phyloP scores from a whole-genome alignment of 2,113 vertebrate genomes.

The Camelus dromedarius region DNA sequence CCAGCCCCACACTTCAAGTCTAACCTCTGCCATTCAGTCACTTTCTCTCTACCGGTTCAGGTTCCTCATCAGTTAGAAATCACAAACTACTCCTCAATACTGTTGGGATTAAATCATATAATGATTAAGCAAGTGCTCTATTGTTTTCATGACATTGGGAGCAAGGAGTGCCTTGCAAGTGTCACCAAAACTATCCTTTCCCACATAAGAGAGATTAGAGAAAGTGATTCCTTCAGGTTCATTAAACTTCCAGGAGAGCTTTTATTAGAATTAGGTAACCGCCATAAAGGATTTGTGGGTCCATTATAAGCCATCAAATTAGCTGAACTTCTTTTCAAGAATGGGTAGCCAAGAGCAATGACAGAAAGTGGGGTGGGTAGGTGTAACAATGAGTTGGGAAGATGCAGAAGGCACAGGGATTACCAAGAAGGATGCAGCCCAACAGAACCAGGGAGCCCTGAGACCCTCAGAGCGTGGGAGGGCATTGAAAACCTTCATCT shows the following conservation, averaged over 20 bases:
- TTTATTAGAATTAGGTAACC: background rate
- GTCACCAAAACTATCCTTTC: background rate
- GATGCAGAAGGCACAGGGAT: background rate
- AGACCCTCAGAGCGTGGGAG: background rate
- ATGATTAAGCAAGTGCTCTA: background rate
- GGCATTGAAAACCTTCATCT: background rate
- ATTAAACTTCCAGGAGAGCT: background rate
- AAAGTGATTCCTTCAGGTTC: background rate
- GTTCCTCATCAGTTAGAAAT: background rate
- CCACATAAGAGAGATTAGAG: background rate
- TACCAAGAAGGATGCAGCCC: background rate
- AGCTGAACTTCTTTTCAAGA: slow-evolving; percentile 39
- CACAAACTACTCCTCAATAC: background rate
- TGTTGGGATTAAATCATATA: background rate
- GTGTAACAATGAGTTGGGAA: background rate
- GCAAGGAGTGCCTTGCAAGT: background rate
- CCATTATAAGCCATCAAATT: background rate
- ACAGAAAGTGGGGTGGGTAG: background rate
- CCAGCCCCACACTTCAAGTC: background rate
- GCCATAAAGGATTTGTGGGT: background rate
- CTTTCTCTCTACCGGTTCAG: background rate
- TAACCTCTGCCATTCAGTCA: background rate
- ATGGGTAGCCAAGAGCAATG: background rate
- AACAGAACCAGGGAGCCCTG: background rate
- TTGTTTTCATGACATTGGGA: background rate